Base-by-base conservation (phyloP, 30 jellyfish, hydroid and myxozoan species). In the Hydractinia symbiolongicarpus region DNA sequence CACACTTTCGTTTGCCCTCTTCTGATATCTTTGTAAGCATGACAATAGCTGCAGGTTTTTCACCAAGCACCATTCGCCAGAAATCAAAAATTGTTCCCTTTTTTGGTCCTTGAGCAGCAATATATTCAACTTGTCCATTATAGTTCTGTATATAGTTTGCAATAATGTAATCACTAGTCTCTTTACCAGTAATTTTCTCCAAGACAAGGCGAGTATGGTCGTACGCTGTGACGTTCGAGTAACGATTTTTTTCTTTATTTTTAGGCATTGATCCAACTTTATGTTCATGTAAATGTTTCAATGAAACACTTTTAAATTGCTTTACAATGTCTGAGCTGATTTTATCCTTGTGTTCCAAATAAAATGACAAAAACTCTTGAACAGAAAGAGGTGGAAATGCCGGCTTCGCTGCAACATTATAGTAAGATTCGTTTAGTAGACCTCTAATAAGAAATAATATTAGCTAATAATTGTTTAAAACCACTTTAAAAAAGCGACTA, bases 141-240 rank as follows among this genome's bases (percentile, higher is more conserved):
- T 77, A 77, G 54, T 58, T 44, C 44, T n/a, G 78, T 52, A 77
- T 77, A 40, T 77, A 77, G 50, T 77, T 77, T 56, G 85, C 85
- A 61, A 54, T 77, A 55, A 77, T 14, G 21, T 77, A 77, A 54
- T 58, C 62, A 50, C 77, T 58, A 54, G 55, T 62, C 54, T 77
- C 83, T 9, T 50, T 54, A 4, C 79, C 55, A 54, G 62, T 44
- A n/a, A n/a, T n/a, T 9, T 79, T 11, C 77, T 53, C 78, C 77
- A 77, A 54, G n/a, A 54, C 58, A 52, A 77, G 81, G 6, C 54
- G 80, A 4, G 85, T 3, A 55, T 77, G 85, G 62, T 77, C 85
- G 58, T 77, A 77, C 16, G 85, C 73, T 16, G 62, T 62, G 40
- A 77, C 21, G 57, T 77, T 77, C 40, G 9, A 13, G 82, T 77